Conservation (phyloP, 30 jellyfish, hydroid and myxozoan species). For the Aurelia coerulea region DNA sequence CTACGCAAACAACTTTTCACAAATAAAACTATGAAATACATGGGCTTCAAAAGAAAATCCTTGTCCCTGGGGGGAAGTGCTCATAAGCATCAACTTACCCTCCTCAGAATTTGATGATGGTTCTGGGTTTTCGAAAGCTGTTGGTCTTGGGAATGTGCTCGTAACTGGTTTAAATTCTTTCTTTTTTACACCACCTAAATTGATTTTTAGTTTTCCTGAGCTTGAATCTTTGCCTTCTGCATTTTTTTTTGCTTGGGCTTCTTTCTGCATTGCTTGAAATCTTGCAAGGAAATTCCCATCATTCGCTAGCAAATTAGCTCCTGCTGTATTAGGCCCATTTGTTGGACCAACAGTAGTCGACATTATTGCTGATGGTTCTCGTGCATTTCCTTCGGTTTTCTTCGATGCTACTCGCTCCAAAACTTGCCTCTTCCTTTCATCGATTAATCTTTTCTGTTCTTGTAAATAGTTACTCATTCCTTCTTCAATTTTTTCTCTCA, state of each 20-base stretch:
- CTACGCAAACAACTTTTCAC: not conserved
- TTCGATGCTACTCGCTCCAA: conserved; percentile 25
- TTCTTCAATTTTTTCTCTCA: no score
- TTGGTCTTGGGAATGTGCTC: conserved; percentile 22
- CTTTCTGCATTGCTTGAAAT: conserved; percentile 90
- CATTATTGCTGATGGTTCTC: conserved; percentile 23
- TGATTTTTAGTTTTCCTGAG: conserved; percentile 37
- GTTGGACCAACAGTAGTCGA: not conserved
- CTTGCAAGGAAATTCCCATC: conserved; percentile 94
- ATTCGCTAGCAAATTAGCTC: conserved; percentile 48
- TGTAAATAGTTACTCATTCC: conserved; percentile 50
- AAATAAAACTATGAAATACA: not conserved
- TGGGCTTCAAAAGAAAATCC: no score
- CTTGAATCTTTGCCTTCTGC: conserved; percentile 12
- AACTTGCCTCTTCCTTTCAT: conserved; percentile 64
- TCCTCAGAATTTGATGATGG: conserved; percentile 7
- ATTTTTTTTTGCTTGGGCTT: conserved; percentile 14
- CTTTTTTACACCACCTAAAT: conserved; percentile 24
- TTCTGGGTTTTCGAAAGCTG: conserved; percentile 50
- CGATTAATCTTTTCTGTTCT: conserved; percentile 53
- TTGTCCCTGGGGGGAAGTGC: no score
- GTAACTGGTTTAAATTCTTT: conserved; percentile 26
- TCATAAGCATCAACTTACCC: conserved; percentile 27
- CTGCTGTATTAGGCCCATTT: conserved; percentile 36
- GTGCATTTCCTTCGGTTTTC: not conserved